Evolutionary conservation across 2,888 invertebrate genomes (phyloP).

Genomic region (Archips xylosteana): DNA sequence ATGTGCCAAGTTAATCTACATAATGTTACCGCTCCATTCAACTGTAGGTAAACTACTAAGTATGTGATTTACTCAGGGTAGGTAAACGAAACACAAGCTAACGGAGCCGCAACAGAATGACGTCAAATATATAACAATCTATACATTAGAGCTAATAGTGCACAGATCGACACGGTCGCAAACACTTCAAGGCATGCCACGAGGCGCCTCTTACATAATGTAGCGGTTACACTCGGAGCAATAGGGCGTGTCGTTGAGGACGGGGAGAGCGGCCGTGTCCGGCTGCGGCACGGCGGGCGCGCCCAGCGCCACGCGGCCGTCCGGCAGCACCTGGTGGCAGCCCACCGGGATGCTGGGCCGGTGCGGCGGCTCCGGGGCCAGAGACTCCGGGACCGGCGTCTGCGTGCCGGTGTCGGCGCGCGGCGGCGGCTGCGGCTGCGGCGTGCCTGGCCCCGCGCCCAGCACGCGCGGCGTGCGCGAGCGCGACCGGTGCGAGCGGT

Average conservation of each 20-base stretch:
- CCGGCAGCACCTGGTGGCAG: slow-evolving; percentile 81
- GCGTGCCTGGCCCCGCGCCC: slow-evolving; percentile 57
- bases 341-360: slow-evolving; percentile 84
- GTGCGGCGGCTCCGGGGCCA: slow-evolving; percentile 70
- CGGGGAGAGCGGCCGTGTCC: slow-evolving; percentile 66
- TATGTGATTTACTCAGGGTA: neutral
- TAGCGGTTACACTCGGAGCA: slow-evolving; percentile 95
- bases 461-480: slow-evolving; percentile 74
- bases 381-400: slow-evolving; percentile 64
- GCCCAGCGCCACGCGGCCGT: slow-evolving; percentile 81
- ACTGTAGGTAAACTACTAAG: slow-evolving; percentile 37
- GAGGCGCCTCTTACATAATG: slow-evolving; percentile 92
- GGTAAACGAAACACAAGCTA: slow-evolving; percentile 35
- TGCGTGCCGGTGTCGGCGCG: slow-evolving; percentile 77
- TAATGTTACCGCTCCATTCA: slow-evolving; percentile 52
- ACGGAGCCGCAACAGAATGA: slow-evolving; percentile 60
- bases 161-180: slow-evolving; percentile 85
- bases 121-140: slow-evolving; percentile 64
- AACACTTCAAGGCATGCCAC: slow-evolving; percentile 80
- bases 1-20: slow-evolving; percentile 46
- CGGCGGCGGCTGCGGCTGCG: slow-evolving; percentile 66
- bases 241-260: slow-evolving; percentile 86
- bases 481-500: slow-evolving; percentile 77
- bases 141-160: slow-evolving; percentile 67
- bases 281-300: slow-evolving; percentile 62